Evolutionary conservation across 1,140 invertebrate genomes (phyloP).

Genomic region (Caenorhabditis latens): DNA sequence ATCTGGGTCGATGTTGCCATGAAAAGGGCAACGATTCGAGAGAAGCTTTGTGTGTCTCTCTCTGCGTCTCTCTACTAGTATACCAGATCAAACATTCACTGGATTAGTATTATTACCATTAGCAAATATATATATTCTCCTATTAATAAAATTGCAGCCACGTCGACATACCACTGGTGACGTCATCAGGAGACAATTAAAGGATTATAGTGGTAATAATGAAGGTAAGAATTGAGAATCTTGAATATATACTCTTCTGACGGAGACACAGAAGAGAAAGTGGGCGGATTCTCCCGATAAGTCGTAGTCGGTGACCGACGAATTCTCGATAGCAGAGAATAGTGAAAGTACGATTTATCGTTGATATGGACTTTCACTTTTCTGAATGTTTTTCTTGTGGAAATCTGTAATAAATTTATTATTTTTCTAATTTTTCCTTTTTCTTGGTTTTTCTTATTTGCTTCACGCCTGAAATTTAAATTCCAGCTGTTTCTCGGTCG

Average conservation of each 20-base stretch:
- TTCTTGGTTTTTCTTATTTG: too few relatives aligned
- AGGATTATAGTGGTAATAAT: slow-evolving; percentile 16
- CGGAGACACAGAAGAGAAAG: slow-evolving; percentile 17
- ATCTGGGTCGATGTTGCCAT: slow-evolving; percentile 54
- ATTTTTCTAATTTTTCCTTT: too few relatives aligned
- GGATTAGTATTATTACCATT: background rate
- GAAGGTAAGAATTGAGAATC: slow-evolving; percentile 17
- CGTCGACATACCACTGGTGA: background rate
- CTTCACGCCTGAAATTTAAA: too few relatives aligned
- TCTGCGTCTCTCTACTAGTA: background rate
- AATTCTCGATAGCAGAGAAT: background rate
- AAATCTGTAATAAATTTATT: too few relatives aligned
- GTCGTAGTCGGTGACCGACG: background rate
- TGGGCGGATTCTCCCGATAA: slow-evolving; percentile 17
- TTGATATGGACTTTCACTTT: slow-evolving; percentile 39
- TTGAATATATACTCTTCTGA: background rate
- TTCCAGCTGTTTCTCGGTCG: too few relatives aligned
- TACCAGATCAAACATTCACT: background rate
- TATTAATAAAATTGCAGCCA: too few relatives aligned
- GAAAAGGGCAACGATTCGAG: slow-evolving; percentile 2
- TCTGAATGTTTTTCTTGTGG: background rate
- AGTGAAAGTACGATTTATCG: slow-evolving; percentile 45
- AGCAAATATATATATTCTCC: background rate
- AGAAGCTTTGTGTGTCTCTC: background rate
- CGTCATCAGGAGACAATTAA: background rate